Evolutionary conservation across 2,797 vertebrate genomes (phyloP).

Genomic region (Xenopus petersii): DNA sequence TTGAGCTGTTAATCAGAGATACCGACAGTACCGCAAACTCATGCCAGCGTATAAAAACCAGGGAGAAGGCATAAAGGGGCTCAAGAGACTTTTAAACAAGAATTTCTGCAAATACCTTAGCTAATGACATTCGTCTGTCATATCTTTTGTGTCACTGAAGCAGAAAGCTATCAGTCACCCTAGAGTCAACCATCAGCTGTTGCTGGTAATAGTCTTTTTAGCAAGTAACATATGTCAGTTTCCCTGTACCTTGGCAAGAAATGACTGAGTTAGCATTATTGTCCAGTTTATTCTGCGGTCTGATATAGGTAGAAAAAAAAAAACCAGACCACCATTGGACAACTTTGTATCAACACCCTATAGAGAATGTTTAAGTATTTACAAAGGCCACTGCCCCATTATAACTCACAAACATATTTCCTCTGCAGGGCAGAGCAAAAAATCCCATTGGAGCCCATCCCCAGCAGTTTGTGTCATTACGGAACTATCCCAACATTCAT

Average conservation of each 20-base stretch:
- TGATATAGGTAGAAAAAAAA: no score
- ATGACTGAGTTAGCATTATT: no score
- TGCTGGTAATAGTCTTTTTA: slow-evolving; percentile 22
- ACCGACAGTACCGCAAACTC: not conserved
- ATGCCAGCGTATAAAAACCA: not conserved
- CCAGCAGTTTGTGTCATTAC: no score
- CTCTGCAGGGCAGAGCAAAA: no score
- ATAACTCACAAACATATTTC: no score
- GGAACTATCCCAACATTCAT: no score
- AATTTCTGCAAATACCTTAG: slow-evolving; percentile 35
- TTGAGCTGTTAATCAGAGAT: not conserved
- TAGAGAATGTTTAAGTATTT: no score
- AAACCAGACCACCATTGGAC: no score
- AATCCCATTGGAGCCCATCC: no score
- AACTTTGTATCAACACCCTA: no score
- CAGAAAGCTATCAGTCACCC: slow-evolving; percentile 42
- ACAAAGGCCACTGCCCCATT: no score
- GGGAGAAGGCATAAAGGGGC: slow-evolving; percentile 18
- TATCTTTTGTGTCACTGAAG: slow-evolving; percentile 22
- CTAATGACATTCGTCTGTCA: slow-evolving; percentile 45
- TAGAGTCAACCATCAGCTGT: slow-evolving; percentile 11
- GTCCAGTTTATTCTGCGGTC: no score
- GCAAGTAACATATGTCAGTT: slow-evolving; percentile 24
- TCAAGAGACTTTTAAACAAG: slow-evolving; percentile 38
- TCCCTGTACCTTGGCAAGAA: slow-evolving; percentile 27